A percentile compares a stretch with the other conserved stretches of the same genome.
phyloP scores from a whole-genome alignment of 2,797 vertebrate species.

The Hoplostethus atlanticus region DNA sequence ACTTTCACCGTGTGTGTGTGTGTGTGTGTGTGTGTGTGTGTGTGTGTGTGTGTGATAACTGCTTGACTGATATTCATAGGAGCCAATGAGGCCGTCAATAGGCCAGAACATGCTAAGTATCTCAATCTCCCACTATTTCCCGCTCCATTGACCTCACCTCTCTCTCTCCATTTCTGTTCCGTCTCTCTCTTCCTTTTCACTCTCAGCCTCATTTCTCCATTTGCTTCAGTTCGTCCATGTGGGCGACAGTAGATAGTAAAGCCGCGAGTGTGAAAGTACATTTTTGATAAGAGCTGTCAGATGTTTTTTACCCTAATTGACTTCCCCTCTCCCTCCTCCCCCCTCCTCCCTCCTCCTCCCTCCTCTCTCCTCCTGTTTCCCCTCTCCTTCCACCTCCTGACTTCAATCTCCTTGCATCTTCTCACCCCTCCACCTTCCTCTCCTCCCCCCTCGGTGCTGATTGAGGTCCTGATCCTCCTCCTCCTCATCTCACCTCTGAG shows the following conservation, averaged over 20 bases:
- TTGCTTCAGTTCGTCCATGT: too few species aligned
- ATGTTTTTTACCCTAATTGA: too few species aligned
- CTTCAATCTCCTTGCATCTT: neutral
- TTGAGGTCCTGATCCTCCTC: neutral
- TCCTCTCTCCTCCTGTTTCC: too few species aligned
- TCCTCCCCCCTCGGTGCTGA: neutral
- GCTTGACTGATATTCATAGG: neutral
- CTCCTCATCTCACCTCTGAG: conserved; percentile 6
- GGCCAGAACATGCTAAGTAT: neutral
- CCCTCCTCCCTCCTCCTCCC: too few species aligned
- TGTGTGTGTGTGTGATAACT: conserved; percentile 6
- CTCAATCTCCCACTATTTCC: neutral
- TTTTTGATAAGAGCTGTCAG: neutral
- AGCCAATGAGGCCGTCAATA: neutral
- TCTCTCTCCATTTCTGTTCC: conserved; percentile 1
- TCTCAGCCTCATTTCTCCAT: too few species aligned
- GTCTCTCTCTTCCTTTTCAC: conserved; percentile 8
- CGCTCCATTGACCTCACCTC: neutral
- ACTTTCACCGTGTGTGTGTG: neutral
- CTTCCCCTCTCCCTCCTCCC: too few species aligned
- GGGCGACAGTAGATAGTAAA: too few species aligned
- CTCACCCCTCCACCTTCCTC: neutral
- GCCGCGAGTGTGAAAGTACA: neutral
- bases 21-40: conserved; percentile 11
- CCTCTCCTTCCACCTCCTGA: too few species aligned